Conservation (phyloP, 92 coral and sea anemone species). For the Scolanthus callimorphus region DNA sequence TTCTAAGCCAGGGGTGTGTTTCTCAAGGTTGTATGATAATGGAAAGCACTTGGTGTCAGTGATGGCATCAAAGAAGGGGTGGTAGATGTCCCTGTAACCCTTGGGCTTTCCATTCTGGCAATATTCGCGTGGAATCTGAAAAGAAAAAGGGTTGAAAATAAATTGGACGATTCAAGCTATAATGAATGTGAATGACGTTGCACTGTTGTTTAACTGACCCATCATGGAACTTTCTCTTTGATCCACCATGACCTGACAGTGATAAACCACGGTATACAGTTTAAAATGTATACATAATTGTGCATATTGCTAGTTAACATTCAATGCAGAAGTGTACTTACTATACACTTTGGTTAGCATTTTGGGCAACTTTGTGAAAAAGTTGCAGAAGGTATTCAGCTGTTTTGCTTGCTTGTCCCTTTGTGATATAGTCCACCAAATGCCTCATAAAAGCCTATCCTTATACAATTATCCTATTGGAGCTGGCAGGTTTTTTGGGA, state of each 20-base stretch:
- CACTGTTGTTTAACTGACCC: background rate
- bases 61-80: conserved; percentile 10
- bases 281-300: no score
- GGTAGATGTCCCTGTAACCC: conserved; percentile 15
- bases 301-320: no score
- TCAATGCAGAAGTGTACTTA: no score
- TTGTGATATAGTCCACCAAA: conserved; percentile 20
- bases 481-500: no score
- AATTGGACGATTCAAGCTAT: no score
- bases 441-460: conserved; percentile 17
- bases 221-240: no score
- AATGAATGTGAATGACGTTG: background rate
- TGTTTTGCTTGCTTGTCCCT: conserved; percentile 23
- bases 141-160: background rate
- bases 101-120: conserved; percentile 33
- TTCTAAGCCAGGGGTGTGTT: conserved; percentile 6
- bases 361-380: conserved; percentile 20
- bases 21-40: conserved; percentile 5
- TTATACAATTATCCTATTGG: no score
- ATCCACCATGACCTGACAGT: no score
- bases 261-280: no score
- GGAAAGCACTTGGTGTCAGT: conserved; percentile 32
- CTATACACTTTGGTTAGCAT: conserved; percentile 2
- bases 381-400: conserved; percentile 34
- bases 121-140: conserved; percentile 19